Evolutionary conservation across 2,888 invertebrate species (phyloP).

Genomic region (Pristionchus japonicus): DNA sequence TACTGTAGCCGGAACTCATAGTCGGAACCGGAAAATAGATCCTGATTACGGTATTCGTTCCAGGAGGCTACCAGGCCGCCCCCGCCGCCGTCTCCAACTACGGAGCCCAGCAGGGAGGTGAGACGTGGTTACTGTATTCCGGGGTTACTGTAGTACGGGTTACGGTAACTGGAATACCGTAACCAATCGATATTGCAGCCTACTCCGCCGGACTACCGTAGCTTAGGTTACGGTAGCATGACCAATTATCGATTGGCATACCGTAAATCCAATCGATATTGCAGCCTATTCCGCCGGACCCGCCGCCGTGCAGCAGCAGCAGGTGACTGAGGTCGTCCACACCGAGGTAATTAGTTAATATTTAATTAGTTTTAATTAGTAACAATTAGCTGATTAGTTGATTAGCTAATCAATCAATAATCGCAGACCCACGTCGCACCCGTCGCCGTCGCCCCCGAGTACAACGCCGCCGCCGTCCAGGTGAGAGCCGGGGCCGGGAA

Average conservation of each 20-base stretch:
- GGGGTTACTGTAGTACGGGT: background rate
- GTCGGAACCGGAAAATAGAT: background rate
- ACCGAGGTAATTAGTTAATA: background rate
- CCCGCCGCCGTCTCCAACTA: conserved; percentile 17
- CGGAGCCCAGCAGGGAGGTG: conserved; percentile 8
- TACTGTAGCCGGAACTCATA: background rate
- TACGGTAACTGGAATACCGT: background rate
- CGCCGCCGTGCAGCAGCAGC: conserved; percentile 23
- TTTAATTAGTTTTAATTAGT: no score
- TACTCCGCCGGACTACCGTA: no score
- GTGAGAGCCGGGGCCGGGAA: no score
- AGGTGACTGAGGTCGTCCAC: background rate
- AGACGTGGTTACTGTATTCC: background rate
- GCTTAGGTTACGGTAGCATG: no score
- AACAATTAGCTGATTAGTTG: no score
- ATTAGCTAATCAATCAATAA: background rate
- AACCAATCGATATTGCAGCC: no score
- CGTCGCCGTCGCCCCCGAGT: conserved; percentile 11
- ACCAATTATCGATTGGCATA: background rate
- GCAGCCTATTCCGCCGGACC: background rate
- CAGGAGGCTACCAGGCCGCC: conserved; percentile 3
- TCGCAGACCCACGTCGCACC: background rate
- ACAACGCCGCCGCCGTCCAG: conserved; percentile 35
- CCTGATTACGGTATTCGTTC: background rate
- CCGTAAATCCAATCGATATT: background rate